Evolutionary conservation across 2,113 vertebrate species (phyloP), one percentile per base, ranked within the genome.

Genomic region (Hassar affinis): DNA sequence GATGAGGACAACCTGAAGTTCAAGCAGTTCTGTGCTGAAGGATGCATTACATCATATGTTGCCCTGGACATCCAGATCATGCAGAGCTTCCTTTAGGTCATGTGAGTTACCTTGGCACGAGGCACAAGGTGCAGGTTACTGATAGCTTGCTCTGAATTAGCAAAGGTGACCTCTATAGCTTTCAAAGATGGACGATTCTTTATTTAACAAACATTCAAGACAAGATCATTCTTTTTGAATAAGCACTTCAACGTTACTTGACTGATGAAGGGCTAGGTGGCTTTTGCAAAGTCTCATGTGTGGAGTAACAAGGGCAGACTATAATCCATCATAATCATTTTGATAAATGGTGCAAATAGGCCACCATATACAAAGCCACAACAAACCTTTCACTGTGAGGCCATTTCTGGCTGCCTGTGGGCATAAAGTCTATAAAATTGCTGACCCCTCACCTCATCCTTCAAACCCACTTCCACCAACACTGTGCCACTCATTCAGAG

Each of bases 31-130:
- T 38, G 45, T 62, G 77, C 68, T 84, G 77, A 80, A 72, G 45
- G 83, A 80, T 72, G 77, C 68, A 80, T 84, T 78, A 84, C 78
- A 59, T 84, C 83, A 84, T 42, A 79, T 38, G 6, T 27, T 62
- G 54, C 30, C 42, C 78, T 71, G 42, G 45, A 51, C 52, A 52
- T 74, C 78, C 83, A 79, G 61, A 78, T 47, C 14, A 20, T 33
- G 61, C 62, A 25, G 38, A 79, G 42, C 77, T 79, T 79, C 62
- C 49, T 49, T 69, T 25, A 10, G 38, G 82, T 78, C 82, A 84
- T 78, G 82, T 78, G 66, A 84, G 66, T 61, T 49, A 62, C 45
- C 56, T 79, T 84, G 77, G 77, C 54, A 62, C 9, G 14, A 79
- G 83, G 78, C 77, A 72, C 76, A 59, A 61, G 75, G 42, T 84